A percentile compares a stretch with the other conserved stretches of the same genome.
These are phyloP conservation scores for Pteruthius melanotis DNA, from an alignment of 2,113 vertebrate genomes.

Conservation along the genomic window DNA sequence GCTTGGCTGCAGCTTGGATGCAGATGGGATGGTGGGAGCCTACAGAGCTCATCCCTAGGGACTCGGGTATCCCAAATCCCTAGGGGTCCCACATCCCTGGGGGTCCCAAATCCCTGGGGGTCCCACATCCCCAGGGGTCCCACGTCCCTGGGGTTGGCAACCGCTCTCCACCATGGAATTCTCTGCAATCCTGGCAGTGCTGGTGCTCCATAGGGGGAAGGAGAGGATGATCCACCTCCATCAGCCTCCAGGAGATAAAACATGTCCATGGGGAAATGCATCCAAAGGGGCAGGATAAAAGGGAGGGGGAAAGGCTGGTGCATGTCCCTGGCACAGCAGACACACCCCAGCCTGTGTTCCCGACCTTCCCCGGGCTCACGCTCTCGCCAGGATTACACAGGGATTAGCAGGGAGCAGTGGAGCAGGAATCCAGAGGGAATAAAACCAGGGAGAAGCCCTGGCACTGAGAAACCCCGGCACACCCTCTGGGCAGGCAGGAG, in stretches of 20 bases:
- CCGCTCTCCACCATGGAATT: accelerated
- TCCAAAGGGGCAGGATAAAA: neutral
- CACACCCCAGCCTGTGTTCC: accelerated
- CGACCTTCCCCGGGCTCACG: accelerated
- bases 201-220: neutral
- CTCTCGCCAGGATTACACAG: neutral
- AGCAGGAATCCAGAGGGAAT: neutral
- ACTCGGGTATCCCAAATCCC: accelerated
- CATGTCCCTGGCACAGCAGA: neutral
- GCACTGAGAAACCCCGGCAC: neutral
- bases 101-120: accelerated
- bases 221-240: neutral
- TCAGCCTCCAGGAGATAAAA: neutral
- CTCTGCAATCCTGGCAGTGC: accelerated
- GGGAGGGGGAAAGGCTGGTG: neutral
- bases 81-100: accelerated
- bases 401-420: neutral
- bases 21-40: neutral
- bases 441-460: neutral
- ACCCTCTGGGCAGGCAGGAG: neutral
- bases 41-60: neutral
- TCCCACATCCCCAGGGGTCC: neutral
- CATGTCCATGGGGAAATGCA: accelerated
- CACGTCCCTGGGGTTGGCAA: neutral
- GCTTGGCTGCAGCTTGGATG: neutral